Base-by-base conservation (phyloP, 1,140 invertebrate genomes). In the Tyrophagus putrescentiae region DNA sequence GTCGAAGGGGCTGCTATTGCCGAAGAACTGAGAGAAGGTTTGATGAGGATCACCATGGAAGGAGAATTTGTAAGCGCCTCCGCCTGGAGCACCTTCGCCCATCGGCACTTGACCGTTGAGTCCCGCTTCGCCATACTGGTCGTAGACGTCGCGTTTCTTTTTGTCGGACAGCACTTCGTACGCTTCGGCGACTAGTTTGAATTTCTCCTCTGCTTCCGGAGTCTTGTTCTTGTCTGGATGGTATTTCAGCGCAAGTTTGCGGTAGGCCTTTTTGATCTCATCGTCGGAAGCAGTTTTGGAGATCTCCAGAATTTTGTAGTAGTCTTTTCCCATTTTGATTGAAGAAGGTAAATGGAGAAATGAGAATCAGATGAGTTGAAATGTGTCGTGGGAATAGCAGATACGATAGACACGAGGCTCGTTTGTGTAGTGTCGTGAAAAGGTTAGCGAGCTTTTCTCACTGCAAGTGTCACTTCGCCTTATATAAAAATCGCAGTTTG, bases 171-270 rank as follows among this genome's bases (percentile, higher is more conserved):
- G 74, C 2, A 98, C 89, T 73, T 98, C 95, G 71, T 98, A 99
- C 0, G 95, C 95, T 76, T 98, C 94, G 0, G 94, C 92, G 1
- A 98, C 83, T 70, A 96, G 89, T 75, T 98, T 98, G 73, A 98
- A 99, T 68, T 89, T 89, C 66, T 94, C 90, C 72, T 97, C 94
- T 0, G 95, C 94, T 58, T 84, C 87, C 2, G 89, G 72, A 0
- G 84, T 77, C 74, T 96, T 97, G 70, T 98, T 98, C 72, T 99
- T 99, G 69, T 99, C 96, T 0, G 96, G 96, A 77, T 99, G 96
- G 74, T 94, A 98, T 72, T 95, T 95, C 9, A 98, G 73, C 1
- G 96, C 96, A 70, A 98, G 77, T 76, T 97, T 97, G 62, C 92
- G 79, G 70, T 98, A 98, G 1, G 88, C 87, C 69, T 95, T 95